Percentiles rank a stretch among this genome's conserved stretches.
These are phyloP conservation scores for Pteropus rufus DNA, from an alignment of 2,797 vertebrate genomes.

Conservation along the genomic window DNA sequence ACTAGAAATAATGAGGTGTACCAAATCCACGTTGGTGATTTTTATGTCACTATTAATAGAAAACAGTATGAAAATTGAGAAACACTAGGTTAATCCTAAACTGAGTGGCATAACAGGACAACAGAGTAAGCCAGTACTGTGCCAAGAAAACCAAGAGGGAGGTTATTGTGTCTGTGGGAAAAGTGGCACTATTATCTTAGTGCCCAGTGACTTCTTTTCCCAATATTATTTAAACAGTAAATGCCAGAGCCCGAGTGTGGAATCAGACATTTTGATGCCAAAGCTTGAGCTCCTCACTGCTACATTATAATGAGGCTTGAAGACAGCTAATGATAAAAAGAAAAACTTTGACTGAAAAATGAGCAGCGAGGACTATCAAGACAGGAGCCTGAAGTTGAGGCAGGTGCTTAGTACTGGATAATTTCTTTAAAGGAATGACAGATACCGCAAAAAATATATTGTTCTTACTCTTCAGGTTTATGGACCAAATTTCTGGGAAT, in stretches of 20 bases:
- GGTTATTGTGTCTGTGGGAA: not conserved
- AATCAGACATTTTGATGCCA: not conserved
- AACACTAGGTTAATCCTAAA: not conserved
- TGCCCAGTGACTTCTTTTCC: not conserved
- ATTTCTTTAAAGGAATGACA: not conserved
- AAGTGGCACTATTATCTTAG: not conserved
- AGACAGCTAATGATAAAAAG: not conserved
- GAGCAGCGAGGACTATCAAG: not conserved
- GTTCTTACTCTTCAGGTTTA: not conserved
- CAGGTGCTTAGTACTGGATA: rapidly evolving
- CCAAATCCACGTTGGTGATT: not conserved
- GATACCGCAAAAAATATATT: not conserved
- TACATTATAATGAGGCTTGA: not conserved
- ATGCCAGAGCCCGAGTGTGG: not conserved
- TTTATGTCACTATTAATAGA: not conserved
- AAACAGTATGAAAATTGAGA: not conserved
- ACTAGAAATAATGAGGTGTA: not conserved
- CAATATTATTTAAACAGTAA: not conserved
- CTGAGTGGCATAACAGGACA: not conserved
- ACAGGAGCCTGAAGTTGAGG: not conserved
- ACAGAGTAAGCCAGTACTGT: not conserved
- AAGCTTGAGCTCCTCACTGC: not conserved
- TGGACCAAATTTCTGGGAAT: not conserved
- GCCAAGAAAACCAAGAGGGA: not conserved
- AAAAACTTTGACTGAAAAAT: not conserved